Percentiles rank a stretch among this genome's conserved stretches.
Conservation (phyloP, 2,888 invertebrate species). For the Eremobia ochroleuca region DNA sequence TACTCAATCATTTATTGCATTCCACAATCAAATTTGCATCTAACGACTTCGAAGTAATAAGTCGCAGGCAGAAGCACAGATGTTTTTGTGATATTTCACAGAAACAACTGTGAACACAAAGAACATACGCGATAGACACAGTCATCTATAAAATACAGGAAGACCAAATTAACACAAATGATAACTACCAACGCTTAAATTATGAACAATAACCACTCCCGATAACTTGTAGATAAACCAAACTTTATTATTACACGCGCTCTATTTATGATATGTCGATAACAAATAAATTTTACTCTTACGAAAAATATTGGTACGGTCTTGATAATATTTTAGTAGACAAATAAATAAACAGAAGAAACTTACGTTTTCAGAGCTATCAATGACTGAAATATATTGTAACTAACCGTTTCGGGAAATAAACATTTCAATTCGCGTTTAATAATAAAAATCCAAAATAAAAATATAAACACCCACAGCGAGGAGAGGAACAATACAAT, state of each 20-base stretch:
- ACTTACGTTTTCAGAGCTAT: slow-evolving; percentile 57
- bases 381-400: slow-evolving; percentile 15
- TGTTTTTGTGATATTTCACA: not conserved
- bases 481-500: slow-evolving; percentile 22
- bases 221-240: slow-evolving; percentile 39
- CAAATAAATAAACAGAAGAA: slow-evolving; percentile 22
- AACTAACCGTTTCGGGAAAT: slow-evolving; percentile 16
- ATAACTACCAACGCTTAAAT: slow-evolving; percentile 34
- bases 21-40: no score
- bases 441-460: slow-evolving; percentile 33
- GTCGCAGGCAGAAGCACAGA: not conserved
- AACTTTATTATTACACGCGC: slow-evolving; percentile 16
- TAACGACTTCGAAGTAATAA: not conserved
- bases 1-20: no score
- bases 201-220: slow-evolving; percentile 29
- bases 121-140: slow-evolving; percentile 4
- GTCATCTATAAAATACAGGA: slow-evolving; percentile 50
- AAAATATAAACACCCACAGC: slow-evolving; percentile 59
- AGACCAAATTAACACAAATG: slow-evolving; percentile 49
- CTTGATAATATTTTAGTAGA: slow-evolving; percentile 11
- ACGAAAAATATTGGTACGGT: slow-evolving; percentile 5
- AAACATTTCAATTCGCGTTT: slow-evolving; percentile 25
- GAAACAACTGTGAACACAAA: slow-evolving; percentile 48
- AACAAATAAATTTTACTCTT: slow-evolving; percentile 19
- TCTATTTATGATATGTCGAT: slow-evolving; percentile 40